These are phyloP conservation scores for Thymelicus lineola DNA, from an alignment of 2,888 invertebrate species.

Conservation along the genomic window DNA sequence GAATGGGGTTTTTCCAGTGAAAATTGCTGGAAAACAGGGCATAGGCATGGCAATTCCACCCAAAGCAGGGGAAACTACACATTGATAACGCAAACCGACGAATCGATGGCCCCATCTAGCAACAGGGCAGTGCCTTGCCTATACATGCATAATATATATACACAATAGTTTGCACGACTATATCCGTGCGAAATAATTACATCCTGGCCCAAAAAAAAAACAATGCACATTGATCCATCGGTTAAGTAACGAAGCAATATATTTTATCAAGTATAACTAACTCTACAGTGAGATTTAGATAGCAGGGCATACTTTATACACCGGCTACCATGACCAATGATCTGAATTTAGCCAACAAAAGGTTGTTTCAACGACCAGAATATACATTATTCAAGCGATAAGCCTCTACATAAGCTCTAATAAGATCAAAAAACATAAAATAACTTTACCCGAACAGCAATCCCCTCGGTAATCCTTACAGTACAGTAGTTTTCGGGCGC, in stretches of 20 bases:
- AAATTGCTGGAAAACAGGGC: constrained; percentile 18
- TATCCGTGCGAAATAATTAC: constrained; percentile 40
- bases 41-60: constrained; percentile 41
- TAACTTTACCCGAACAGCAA: constrained; percentile 82
- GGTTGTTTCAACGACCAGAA: constrained; percentile 36
- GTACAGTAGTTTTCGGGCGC: constrained; percentile 75
- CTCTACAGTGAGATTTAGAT: constrained; percentile 31
- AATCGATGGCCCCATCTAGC: constrained; percentile 74
- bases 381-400: constrained; percentile 43
- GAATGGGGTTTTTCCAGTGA: constrained; percentile 15
- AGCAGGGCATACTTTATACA: constrained; percentile 48
- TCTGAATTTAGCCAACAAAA: constrained; percentile 41
- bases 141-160: constrained; percentile 39
- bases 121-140: constrained; percentile 72
- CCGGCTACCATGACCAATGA: constrained; percentile 50
- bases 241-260: constrained; percentile 7
- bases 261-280: constrained; percentile 20
- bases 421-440: constrained; percentile 59
- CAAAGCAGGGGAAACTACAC: constrained; percentile 47
- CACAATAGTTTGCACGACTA: constrained; percentile 23
- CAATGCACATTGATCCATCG: constrained; percentile 1
- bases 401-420: constrained; percentile 50
- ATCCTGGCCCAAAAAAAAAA: constrained; percentile 35
- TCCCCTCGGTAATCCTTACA: constrained; percentile 76
- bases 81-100: constrained; percentile 52